These are phyloP conservation scores for Bembecia ichneumoniformis DNA, from an alignment of 2,888 invertebrate species.

Conservation along the genomic window DNA sequence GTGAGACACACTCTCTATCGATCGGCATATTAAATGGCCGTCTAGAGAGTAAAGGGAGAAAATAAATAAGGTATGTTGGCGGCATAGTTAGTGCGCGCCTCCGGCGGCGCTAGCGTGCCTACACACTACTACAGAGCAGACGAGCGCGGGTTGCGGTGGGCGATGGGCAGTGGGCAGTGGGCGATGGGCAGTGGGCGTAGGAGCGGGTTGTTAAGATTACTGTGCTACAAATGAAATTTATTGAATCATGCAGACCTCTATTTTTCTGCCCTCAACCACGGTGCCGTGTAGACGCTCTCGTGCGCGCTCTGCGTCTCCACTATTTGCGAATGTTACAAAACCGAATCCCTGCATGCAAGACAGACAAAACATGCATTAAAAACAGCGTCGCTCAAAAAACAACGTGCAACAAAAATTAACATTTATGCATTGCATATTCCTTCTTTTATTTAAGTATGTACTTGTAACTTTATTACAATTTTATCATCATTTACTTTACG, in stretches of 20 bases:
- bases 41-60: constrained; percentile 77
- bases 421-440: constrained; percentile 74
- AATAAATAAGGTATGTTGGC: constrained; percentile 72
- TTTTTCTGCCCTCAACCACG: constrained; percentile 99
- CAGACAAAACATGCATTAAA: constrained; percentile 96
- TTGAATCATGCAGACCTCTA: constrained; percentile 98
- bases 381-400: constrained; percentile 84
- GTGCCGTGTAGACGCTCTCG: constrained; percentile 99
- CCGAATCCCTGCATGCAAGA: constrained; percentile 99
- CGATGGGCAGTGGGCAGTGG: constrained; percentile 56
- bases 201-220: constrained; percentile 78
- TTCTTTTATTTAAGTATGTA: constrained; percentile 46
- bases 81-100: constrained; percentile 23
- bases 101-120: constrained; percentile 47
- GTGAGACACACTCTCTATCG: constrained; percentile 71
- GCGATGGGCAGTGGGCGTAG: constrained; percentile 58
- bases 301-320: constrained; percentile 99
- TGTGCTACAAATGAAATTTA: constrained; percentile 74
- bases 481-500: constrained; percentile 61
- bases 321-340: constrained; percentile 99
- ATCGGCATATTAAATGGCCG: constrained; percentile 77
- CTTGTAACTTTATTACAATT: constrained; percentile 50
- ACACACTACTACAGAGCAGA: constrained; percentile 72
- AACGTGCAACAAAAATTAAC: constrained; percentile 83
- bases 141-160: constrained; percentile 68